phyloP scores from a whole-genome alignment of 23 tunicate species.

The Halocynthia roretzi region DNA sequence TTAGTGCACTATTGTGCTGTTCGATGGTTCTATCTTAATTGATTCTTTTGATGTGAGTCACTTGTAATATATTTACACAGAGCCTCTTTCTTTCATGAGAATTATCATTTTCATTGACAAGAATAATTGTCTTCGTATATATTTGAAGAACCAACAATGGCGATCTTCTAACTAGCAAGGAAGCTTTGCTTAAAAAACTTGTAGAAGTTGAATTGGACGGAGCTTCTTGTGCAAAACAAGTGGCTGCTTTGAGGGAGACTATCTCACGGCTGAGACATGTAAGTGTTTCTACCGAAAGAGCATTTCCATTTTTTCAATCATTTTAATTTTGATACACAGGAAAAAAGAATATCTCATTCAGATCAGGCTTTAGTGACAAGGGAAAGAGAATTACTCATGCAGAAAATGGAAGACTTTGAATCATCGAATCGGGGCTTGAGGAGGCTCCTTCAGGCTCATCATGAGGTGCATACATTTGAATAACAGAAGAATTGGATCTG shows the following conservation, averaged over 20 bases:
- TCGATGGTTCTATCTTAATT: neutral
- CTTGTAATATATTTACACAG: neutral
- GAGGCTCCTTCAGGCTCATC: constrained; percentile 58
- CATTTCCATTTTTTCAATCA: neutral
- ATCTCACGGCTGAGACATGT: constrained; percentile 53
- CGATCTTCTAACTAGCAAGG: constrained; percentile 9
- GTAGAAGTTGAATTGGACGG: constrained; percentile 53
- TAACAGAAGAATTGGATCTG: no score
- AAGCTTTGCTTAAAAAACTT: constrained; percentile 34
- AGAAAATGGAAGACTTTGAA: constrained; percentile 71
- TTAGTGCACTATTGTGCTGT: no score
- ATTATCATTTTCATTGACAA: neutral
- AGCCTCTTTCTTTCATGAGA: neutral
- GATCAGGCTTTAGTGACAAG: constrained; percentile 51
- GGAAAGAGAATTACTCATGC: constrained; percentile 50
- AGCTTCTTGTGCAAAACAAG: constrained; percentile 55
- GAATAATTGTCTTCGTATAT: no score
- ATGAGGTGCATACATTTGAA: constrained; percentile 28
- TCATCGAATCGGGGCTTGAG: constrained; percentile 48
- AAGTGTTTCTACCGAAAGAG: constrained; percentile 12
- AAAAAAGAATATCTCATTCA: constrained; percentile 43
- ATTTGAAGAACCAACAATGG: neutral
- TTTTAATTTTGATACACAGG: constrained; percentile 20
- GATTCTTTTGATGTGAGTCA: neutral
- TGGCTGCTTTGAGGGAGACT: constrained; percentile 49